phyloP scores from a whole-genome alignment of 2,888 invertebrate species.

The Acleris sparsana region DNA sequence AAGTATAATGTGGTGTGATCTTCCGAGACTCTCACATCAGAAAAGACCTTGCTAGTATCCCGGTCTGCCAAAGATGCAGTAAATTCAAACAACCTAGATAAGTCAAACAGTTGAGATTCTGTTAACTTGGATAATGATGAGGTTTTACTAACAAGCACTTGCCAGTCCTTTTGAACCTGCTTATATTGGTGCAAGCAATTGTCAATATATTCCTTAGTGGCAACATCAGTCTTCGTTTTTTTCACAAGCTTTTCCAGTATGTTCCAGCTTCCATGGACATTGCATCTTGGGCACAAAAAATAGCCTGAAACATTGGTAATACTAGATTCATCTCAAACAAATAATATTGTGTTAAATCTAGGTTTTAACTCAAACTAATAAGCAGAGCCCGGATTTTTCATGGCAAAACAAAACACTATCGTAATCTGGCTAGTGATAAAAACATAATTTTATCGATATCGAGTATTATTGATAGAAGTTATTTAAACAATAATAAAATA shows the following conservation, averaged over 20 bases:
- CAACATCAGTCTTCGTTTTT: slow-evolving; percentile 63
- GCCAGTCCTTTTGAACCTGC: slow-evolving; percentile 75
- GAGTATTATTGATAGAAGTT: too few species aligned
- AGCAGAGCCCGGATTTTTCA: too few species aligned
- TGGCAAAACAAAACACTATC: too few species aligned
- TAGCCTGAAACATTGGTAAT: slow-evolving; percentile 80
- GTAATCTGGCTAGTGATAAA: too few species aligned
- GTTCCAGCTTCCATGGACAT: slow-evolving; percentile 86
- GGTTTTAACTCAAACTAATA: too few species aligned
- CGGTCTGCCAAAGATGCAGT: slow-evolving; percentile 73
- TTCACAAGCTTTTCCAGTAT: slow-evolving; percentile 81
- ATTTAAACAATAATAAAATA: too few species aligned
- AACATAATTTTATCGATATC: too few species aligned
- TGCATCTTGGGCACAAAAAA: slow-evolving; percentile 88
- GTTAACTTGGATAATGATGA: slow-evolving; percentile 69
- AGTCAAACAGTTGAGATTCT: slow-evolving; percentile 66
- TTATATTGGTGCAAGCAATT: slow-evolving; percentile 59
- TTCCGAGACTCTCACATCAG: slow-evolving; percentile 82
- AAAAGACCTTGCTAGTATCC: slow-evolving; percentile 72
- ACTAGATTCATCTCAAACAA: too few species aligned
- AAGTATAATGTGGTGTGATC: slow-evolving; percentile 84
- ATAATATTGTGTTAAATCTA: too few species aligned
- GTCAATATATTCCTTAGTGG: slow-evolving; percentile 64
- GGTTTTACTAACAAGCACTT: slow-evolving; percentile 67
- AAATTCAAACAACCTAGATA: slow-evolving; percentile 82